phyloP scores from a whole-genome alignment of 2,888 invertebrate species.

The Fabriciana adippe region DNA sequence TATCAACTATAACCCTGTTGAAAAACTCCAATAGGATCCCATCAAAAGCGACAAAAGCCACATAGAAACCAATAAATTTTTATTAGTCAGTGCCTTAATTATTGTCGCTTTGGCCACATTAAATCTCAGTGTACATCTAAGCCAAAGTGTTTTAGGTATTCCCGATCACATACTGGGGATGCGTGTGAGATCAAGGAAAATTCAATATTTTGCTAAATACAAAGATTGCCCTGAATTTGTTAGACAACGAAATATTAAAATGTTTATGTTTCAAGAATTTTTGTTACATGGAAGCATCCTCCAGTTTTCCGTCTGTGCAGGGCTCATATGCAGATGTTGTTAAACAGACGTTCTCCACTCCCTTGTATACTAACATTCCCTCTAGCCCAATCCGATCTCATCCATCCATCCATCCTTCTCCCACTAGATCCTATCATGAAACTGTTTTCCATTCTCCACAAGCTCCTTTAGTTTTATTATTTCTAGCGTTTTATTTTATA shows the following conservation, averaged over 20 bases:
- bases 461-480: background rate
- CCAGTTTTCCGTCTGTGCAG: slow-evolving; percentile 7
- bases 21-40: no score
- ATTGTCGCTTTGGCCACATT: slow-evolving; percentile 42
- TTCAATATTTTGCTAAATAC: slow-evolving; percentile 30
- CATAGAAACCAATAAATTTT: no score
- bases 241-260: no score
- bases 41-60: no score
- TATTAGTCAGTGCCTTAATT: slow-evolving; percentile 35
- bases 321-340: slow-evolving; percentile 19
- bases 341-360: slow-evolving; percentile 4
- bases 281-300: slow-evolving; percentile 25
- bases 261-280: no score
- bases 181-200: slow-evolving; percentile 24
- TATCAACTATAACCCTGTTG: background rate
- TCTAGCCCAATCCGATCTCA: background rate
- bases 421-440: background rate
- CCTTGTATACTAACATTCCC: background rate
- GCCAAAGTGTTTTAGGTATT: slow-evolving; percentile 39
- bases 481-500: no score
- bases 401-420: background rate
- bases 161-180: slow-evolving; percentile 32
- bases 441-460: slow-evolving; percentile 13
- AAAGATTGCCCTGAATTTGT: slow-evolving; percentile 36
- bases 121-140: slow-evolving; percentile 39